Evolutionary conservation across 2,797 vertebrate genomes (phyloP).

Genomic region (Anabas testudineus): DNA sequence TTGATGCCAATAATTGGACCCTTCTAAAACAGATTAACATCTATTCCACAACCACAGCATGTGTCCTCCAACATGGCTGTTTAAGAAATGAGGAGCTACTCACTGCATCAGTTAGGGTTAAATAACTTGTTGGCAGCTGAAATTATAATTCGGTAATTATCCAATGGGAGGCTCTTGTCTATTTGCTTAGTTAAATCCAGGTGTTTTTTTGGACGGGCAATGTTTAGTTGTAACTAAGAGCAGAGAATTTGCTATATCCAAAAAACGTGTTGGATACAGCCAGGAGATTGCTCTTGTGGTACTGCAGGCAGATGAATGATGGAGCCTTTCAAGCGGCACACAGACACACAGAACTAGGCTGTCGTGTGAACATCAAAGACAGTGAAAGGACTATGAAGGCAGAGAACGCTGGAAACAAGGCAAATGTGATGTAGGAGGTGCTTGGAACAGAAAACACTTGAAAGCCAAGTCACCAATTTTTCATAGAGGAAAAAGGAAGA

Average conservation of each 20-base stretch:
- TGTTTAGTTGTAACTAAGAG: constrained; percentile 32
- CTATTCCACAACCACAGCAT: too few species aligned
- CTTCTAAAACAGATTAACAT: too few species aligned
- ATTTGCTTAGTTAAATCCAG: too few species aligned
- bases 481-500: constrained; percentile 51
- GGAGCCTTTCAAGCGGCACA: constrained; percentile 54
- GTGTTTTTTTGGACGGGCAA: too few species aligned
- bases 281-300: constrained; percentile 17
- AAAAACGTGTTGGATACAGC: constrained; percentile 44
- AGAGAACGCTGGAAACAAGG: constrained; percentile 54
- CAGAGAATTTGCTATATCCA: constrained; percentile 32
- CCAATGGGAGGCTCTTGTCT: too few species aligned
- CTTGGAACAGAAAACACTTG: constrained; percentile 60
- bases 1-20: too few species aligned
- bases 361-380: constrained; percentile 64
- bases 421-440: constrained; percentile 58
- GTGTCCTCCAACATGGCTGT: too few species aligned
- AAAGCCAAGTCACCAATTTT: constrained; percentile 60
- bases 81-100: too few species aligned
- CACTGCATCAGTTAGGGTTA: too few species aligned
- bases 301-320: constrained; percentile 58
- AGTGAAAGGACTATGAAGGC: constrained; percentile 52
- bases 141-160: too few species aligned
- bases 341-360: constrained; percentile 37
- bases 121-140: too few species aligned